Conservation (phyloP, 2,888 invertebrate species). For the Caenorhabditis afra region DNA sequence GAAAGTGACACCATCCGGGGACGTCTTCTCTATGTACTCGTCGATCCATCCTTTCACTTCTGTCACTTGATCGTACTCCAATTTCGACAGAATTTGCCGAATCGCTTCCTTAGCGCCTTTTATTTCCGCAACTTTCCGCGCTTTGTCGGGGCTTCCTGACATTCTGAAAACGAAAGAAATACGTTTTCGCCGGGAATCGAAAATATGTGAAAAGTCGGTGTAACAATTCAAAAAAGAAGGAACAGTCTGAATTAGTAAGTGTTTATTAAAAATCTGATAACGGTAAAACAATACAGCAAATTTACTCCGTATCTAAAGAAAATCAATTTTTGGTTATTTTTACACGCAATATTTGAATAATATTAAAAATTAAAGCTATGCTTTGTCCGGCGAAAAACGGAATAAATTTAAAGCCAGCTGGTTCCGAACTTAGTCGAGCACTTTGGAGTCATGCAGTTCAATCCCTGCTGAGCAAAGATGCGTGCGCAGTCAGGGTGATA, state of each 20-base stretch:
- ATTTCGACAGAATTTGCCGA: constrained; percentile 18
- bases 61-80: constrained; percentile 43
- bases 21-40: constrained; percentile 32
- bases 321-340: no score
- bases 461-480: background rate
- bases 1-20: constrained; percentile 4
- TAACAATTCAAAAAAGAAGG: background rate
- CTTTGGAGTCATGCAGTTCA: background rate
- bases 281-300: background rate
- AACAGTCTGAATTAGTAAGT: background rate
- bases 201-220: background rate
- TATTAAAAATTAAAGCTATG: background rate
- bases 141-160: background rate
- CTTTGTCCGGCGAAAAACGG: background rate
- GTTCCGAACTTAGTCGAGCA: background rate
- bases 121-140: constrained; percentile 2
- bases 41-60: constrained; percentile 38
- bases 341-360: no score
- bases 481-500: constrained; percentile 1
- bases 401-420: background rate
- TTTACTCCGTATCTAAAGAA: background rate
- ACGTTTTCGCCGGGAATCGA: background rate
- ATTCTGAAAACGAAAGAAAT: constrained; percentile 9
- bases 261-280: background rate
- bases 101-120: constrained; percentile 35